phyloP scores from a whole-genome alignment of 1,140 invertebrate species.

The Cyrtorhinus lividipennis region DNA sequence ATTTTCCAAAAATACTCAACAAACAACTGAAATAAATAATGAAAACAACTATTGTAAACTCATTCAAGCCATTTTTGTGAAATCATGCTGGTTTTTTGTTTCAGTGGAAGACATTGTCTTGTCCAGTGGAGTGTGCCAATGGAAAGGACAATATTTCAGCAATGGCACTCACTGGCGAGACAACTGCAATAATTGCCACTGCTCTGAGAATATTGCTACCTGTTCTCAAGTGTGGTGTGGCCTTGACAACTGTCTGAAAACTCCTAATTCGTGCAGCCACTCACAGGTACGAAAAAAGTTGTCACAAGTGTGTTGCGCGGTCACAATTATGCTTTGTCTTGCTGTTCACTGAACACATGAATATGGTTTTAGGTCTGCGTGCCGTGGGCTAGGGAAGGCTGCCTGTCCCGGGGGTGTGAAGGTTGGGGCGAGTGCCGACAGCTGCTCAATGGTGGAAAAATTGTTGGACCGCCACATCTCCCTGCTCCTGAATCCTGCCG shows the following conservation, averaged over 20 bases:
- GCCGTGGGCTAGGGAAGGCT: slow-evolving; percentile 55
- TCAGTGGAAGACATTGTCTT: slow-evolving; percentile 32
- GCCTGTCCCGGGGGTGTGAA: slow-evolving; percentile 57
- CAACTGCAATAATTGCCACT: slow-evolving; percentile 71
- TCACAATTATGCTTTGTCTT: too few species aligned
- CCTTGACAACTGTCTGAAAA: slow-evolving; percentile 54
- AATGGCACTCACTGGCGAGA: slow-evolving; percentile 53
- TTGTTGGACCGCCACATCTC: slow-evolving; percentile 56
- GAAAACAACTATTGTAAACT: not conserved
- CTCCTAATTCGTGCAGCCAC: slow-evolving; percentile 36
- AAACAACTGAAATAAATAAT: not conserved
- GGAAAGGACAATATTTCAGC: slow-evolving; percentile 39
- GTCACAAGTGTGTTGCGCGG: too few species aligned
- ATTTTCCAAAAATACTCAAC: not conserved
- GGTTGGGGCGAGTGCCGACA: slow-evolving; percentile 68
- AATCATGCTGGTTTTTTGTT: slow-evolving; percentile 16
- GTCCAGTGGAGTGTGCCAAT: slow-evolving; percentile 35
- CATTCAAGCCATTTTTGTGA: not conserved
- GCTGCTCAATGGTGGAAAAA: slow-evolving; percentile 45
- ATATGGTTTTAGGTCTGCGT: slow-evolving; percentile 48
- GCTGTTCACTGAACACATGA: too few species aligned
- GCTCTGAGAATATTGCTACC: slow-evolving; percentile 50
- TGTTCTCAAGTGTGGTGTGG: slow-evolving; percentile 80
- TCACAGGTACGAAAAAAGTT: too few species aligned
- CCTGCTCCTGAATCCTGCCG: slow-evolving; percentile 60